These are phyloP conservation scores for Drosophila sproati DNA, from an alignment of 1,140 invertebrate species.

Conservation along the genomic window DNA sequence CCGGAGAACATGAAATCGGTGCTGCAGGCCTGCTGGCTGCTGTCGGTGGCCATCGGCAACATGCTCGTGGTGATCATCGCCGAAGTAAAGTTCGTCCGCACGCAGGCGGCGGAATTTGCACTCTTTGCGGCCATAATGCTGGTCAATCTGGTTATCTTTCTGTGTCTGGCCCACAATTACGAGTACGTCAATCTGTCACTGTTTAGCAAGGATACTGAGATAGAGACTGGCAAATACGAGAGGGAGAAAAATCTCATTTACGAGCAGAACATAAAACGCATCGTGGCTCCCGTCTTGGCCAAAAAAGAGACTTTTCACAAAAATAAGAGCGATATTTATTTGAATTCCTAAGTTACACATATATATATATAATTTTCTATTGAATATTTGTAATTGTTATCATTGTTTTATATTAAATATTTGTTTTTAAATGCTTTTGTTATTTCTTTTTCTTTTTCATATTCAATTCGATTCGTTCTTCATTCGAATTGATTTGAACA, in stretches of 20 bases:
- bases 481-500: neutral
- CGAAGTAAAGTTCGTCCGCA: constrained; percentile 83
- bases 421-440: no score
- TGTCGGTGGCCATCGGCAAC: constrained; percentile 96
- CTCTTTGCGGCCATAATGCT: constrained; percentile 94
- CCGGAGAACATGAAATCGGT: constrained; percentile 97
- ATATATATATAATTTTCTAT: no score
- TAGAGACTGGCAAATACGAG: neutral
- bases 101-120: constrained; percentile 90
- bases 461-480: neutral
- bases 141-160: constrained; percentile 92
- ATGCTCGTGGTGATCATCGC: constrained; percentile 90
- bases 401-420: no score
- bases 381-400: no score
- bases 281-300: neutral
- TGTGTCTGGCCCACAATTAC: constrained; percentile 89
- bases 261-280: neutral
- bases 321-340: neutral
- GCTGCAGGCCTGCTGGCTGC: constrained; percentile 94
- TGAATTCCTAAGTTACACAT: neutral
- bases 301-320: neutral
- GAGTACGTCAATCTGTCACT: constrained; percentile 86
- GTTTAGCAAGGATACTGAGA: constrained; percentile 10
- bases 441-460: no score
- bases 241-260: neutral